Percentiles rank a stretch among this genome's conserved stretches.
phyloP scores from a whole-genome alignment of 2,113 vertebrate genomes.

The Sebastes fasciatus region DNA sequence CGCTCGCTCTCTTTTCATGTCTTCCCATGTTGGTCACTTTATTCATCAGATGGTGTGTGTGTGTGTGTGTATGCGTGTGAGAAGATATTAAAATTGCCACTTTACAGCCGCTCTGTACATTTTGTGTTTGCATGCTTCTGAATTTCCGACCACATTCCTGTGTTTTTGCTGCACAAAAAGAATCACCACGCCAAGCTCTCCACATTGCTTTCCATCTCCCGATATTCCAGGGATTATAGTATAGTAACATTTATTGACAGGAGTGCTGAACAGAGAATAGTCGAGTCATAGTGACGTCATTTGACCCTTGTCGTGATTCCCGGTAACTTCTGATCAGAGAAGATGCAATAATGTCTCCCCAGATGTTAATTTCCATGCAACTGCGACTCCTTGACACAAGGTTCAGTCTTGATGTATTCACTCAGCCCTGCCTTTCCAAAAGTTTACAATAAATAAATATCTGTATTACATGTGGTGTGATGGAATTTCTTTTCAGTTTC shows the following conservation, averaged over 20 bases:
- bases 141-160: constrained; percentile 35
- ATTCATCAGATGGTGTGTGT: neutral
- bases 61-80: neutral
- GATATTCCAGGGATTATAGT: neutral
- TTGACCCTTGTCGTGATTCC: neutral
- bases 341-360: constrained; percentile 33
- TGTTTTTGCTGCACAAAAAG: constrained; percentile 25
- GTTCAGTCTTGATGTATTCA: constrained; percentile 74
- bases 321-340: neutral
- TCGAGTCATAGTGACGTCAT: neutral
- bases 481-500: constrained; percentile 1
- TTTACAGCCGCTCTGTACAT: neutral
- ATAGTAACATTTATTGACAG: neutral
- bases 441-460: constrained; percentile 93
- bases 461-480: constrained; percentile 76
- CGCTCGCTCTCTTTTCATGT: constrained; percentile 6
- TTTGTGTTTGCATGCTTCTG: constrained; percentile 58
- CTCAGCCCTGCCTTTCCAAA: constrained; percentile 85
- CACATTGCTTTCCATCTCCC: neutral
- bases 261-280: neutral
- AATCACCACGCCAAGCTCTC: neutral
- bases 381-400: constrained; percentile 5
- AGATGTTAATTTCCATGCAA: constrained; percentile 17
- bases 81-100: neutral
- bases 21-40: constrained; percentile 30